These are phyloP conservation scores for Hemiscyllium ocellatum DNA, from an alignment of 2,113 vertebrate species.

Conservation along the genomic window DNA sequence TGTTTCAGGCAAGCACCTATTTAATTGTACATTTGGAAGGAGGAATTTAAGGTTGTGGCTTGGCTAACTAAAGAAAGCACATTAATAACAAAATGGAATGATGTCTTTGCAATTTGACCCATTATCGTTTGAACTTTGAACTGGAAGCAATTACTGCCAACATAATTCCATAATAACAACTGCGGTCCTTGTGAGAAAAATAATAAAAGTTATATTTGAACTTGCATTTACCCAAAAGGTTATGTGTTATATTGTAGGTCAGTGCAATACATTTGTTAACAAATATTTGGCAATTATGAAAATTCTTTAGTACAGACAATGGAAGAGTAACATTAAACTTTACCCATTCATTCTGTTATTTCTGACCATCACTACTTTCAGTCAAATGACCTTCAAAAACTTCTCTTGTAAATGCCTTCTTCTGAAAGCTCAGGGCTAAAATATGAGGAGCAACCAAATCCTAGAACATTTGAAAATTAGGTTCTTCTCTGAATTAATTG, in stretches of 20 bases:
- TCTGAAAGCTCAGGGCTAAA: not conserved
- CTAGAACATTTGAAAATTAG: not conserved
- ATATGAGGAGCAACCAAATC: not conserved
- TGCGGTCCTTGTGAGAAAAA: not conserved
- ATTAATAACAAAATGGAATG: not conserved
- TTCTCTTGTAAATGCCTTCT: not conserved
- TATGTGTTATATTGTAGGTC: not conserved
- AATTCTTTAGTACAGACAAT: not conserved
- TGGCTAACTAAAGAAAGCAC: not conserved
- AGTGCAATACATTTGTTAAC: not conserved
- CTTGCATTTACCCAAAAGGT: not conserved
- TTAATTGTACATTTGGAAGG: conserved; percentile 10
- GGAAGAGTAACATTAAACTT: not conserved
- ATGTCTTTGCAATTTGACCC: not conserved
- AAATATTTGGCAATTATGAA: not conserved
- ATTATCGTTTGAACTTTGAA: conserved; percentile 13
- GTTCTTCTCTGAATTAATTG: not conserved
- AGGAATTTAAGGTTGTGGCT: not conserved
- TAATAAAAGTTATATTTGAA: conserved; percentile 17
- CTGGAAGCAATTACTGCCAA: conserved; percentile 8
- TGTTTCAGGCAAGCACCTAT: not conserved
- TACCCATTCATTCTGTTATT: not conserved
- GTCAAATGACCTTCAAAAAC: not conserved
- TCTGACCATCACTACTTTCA: not conserved
- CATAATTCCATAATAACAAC: not conserved